A percentile compares a stretch with the other conserved stretches of the same genome.
phyloP scores from a whole-genome alignment of 2,113 vertebrate species.

The Hymenochirus boettgeri region DNA sequence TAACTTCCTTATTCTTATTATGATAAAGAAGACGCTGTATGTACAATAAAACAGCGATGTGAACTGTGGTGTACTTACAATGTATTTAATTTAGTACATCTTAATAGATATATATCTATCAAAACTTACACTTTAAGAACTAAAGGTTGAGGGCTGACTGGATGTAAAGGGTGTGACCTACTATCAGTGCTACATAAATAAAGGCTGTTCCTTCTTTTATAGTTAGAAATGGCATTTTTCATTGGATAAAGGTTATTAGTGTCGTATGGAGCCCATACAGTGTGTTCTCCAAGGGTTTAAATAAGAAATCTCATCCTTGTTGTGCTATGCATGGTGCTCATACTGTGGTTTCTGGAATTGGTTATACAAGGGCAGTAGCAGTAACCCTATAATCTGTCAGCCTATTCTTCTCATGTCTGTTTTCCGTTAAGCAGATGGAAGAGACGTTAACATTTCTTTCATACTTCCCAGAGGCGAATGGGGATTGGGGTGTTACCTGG shows the following conservation, averaged over 20 bases:
- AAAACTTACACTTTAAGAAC: no score
- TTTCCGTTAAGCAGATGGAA: constrained; percentile 20
- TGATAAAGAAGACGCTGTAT: no score
- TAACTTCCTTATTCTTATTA: no score
- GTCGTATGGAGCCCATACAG: neutral
- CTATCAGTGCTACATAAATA: neutral
- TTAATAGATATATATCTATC: no score
- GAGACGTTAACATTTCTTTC: constrained; percentile 19
- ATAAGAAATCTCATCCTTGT: neutral
- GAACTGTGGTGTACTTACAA: no score
- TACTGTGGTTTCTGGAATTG: constrained; percentile 22
- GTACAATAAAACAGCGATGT: no score
- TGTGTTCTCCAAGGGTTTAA: neutral
- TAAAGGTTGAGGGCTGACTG: neutral
- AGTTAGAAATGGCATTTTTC: neutral
- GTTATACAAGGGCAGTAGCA: constrained; percentile 9
- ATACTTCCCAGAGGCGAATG: constrained; percentile 6
- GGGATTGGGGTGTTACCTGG: neutral
- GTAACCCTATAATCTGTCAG: constrained; percentile 16
- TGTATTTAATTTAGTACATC: no score
- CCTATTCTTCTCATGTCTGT: constrained; percentile 17
- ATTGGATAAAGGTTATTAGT: neutral
- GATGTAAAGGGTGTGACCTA: neutral
- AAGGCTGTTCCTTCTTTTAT: neutral
- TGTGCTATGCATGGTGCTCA: constrained; percentile 20